Conservation (phyloP, 2,113 vertebrate species). For the Girardinichthys multiradiatus region DNA sequence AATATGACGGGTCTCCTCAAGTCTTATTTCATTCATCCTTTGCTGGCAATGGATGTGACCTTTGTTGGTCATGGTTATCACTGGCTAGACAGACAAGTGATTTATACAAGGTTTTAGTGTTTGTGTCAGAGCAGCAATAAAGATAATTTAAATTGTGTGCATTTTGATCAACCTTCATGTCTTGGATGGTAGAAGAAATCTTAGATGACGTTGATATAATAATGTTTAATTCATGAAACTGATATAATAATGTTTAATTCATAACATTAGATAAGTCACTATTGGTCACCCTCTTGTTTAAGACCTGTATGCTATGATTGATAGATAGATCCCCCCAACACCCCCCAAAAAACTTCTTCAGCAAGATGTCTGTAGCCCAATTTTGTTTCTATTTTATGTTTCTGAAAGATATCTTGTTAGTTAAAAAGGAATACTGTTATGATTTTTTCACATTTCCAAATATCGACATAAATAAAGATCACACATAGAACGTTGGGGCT, state of each 20-base stretch:
- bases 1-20: background rate
- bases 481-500: too few relatives aligned
- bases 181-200: background rate
- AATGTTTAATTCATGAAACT: background rate
- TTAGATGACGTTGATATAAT: background rate
- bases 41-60: constrained; percentile 43
- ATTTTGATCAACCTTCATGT: background rate
- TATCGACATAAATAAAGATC: background rate
- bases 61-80: constrained; percentile 11
- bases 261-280: too few relatives aligned
- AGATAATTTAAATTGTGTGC: constrained; percentile 5
- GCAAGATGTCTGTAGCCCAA: too few relatives aligned
- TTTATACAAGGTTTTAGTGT: constrained; percentile 14
- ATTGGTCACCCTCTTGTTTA: too few relatives aligned
- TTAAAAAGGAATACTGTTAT: background rate
- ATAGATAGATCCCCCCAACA: too few relatives aligned
- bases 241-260: background rate
- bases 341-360: too few relatives aligned
- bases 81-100: background rate
- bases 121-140: constrained; percentile 50
- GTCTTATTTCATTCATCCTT: constrained; percentile 22
- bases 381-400: background rate
- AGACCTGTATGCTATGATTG: too few relatives aligned
- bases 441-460: background rate
- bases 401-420: background rate